Conservation (phyloP, 1,140 invertebrate species). For the Andrena cerasifolii region DNA sequence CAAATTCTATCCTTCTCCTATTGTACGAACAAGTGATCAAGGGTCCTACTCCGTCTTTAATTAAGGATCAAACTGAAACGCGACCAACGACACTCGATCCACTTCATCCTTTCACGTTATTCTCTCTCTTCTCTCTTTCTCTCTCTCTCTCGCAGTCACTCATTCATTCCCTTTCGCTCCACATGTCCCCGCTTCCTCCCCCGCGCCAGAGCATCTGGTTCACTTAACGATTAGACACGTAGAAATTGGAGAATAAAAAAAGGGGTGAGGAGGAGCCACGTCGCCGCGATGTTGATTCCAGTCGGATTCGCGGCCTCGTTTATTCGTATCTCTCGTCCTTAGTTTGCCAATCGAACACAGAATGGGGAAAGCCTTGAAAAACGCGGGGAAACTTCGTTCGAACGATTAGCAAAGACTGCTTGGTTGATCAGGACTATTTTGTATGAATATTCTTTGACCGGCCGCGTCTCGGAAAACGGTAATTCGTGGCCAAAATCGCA, state of each 20-base stretch:
- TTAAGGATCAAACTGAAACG: slow-evolving; percentile 24
- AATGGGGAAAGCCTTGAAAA: too few relatives aligned
- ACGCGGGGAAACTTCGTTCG: too few relatives aligned
- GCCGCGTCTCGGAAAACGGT: too few relatives aligned
- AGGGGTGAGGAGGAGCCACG: slow-evolving; percentile 67
- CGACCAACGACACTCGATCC: slow-evolving; percentile 65
- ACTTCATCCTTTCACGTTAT: slow-evolving; percentile 10
- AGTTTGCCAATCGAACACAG: background rate
- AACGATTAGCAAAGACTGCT: too few relatives aligned
- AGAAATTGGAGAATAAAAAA: slow-evolving; percentile 80
- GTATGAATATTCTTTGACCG: too few relatives aligned
- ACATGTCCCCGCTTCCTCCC: background rate
- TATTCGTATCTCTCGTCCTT: background rate
- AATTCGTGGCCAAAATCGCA: too few relatives aligned
- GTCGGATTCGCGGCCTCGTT: slow-evolving; percentile 22
- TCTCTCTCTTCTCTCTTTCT: background rate
- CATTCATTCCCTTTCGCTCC: slow-evolving; percentile 20
- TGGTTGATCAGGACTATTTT: too few relatives aligned
- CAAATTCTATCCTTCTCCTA: slow-evolving; percentile 63
- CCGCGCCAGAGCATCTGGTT: slow-evolving; percentile 53
- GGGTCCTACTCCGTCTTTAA: slow-evolving; percentile 70
- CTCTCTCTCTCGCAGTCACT: slow-evolving; percentile 8
- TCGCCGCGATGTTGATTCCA: slow-evolving; percentile 49
- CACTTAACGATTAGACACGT: slow-evolving; percentile 77
- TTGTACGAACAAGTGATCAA: slow-evolving; percentile 74